Evolutionary conservation across 2,113 vertebrate species (phyloP).

Genomic region (Nibea albiflora): DNA sequence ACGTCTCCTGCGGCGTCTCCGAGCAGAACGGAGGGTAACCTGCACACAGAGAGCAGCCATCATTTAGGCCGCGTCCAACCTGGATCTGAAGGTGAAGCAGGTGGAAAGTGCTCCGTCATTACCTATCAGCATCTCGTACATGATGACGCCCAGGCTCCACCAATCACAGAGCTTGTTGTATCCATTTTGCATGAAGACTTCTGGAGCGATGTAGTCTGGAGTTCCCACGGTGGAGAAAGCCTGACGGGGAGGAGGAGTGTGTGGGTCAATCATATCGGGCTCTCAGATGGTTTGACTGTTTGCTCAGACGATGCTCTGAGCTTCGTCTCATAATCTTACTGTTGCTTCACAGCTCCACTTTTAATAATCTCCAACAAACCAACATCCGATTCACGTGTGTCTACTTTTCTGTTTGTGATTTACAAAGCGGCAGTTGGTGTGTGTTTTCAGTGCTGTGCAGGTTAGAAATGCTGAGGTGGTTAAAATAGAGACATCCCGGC

Average conservation of each 20-base stretch:
- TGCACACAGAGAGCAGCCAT: slow-evolving; percentile 56
- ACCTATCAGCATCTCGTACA: slow-evolving; percentile 99
- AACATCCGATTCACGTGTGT: too few relatives aligned
- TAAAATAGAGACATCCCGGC: too few relatives aligned
- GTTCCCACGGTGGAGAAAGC: slow-evolving; percentile 98
- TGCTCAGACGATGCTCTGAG: too few relatives aligned
- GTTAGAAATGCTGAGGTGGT: too few relatives aligned
- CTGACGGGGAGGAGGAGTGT: slow-evolving; percentile 70
- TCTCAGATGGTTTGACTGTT: too few relatives aligned
- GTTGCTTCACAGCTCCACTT: too few relatives aligned
- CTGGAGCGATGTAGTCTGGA: slow-evolving; percentile 97
- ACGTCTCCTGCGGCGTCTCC: slow-evolving; percentile 98
- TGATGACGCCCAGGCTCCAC: slow-evolving; percentile 98
- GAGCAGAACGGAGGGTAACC: slow-evolving; percentile 99
- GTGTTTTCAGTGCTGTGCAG: too few relatives aligned
- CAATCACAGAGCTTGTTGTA: slow-evolving; percentile 99
- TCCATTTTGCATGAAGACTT: slow-evolving; percentile 97
- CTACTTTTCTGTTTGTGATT: too few relatives aligned
- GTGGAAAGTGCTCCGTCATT: background rate
- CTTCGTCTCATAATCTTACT: too few relatives aligned
- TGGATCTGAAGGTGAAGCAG: background rate
- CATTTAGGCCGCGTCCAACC: background rate
- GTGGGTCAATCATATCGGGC: too few relatives aligned
- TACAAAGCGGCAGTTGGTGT: too few relatives aligned
- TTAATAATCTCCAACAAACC: too few relatives aligned